These are phyloP conservation scores for Artemia sinica DNA, from an alignment of 2,888 invertebrate species.

Conservation along the genomic window DNA sequence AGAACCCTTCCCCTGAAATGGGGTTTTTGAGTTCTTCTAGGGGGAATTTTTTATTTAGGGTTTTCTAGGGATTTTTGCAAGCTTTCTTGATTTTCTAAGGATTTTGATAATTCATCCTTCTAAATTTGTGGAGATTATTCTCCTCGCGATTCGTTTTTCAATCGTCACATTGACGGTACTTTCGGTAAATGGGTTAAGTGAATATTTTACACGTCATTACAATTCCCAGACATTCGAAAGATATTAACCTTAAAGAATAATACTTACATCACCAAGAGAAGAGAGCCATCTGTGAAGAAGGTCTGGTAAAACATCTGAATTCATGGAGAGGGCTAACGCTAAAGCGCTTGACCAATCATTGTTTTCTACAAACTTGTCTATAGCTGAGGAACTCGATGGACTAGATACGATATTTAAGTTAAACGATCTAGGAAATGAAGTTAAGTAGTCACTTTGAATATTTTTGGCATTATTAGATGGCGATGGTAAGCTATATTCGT, in stretches of 20 bases:
- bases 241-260: not conserved
- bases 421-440: not conserved
- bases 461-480: not conserved
- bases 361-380: conserved; percentile 2
- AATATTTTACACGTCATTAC: too few relatives aligned
- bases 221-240: too few relatives aligned
- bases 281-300: not conserved
- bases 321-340: not conserved
- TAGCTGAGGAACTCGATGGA: not conserved
- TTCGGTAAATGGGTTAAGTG: too few relatives aligned
- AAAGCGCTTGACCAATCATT: not conserved
- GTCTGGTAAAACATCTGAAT: conserved; percentile 1
- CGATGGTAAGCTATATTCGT: not conserved
- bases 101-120: too few relatives aligned
- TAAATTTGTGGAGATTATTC: too few relatives aligned
- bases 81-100: too few relatives aligned
- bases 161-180: too few relatives aligned
- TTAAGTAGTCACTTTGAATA: not conserved
- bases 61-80: too few relatives aligned
- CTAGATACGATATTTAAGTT: not conserved
- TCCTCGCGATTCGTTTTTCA: too few relatives aligned
- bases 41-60: too few relatives aligned
- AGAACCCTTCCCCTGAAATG: too few relatives aligned
- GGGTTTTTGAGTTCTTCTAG: too few relatives aligned
- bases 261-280: not conserved